Evolutionary conservation across 35 echinoderm and acorn worm genomes (phyloP).

Genomic region (Acanthaster planci): DNA sequence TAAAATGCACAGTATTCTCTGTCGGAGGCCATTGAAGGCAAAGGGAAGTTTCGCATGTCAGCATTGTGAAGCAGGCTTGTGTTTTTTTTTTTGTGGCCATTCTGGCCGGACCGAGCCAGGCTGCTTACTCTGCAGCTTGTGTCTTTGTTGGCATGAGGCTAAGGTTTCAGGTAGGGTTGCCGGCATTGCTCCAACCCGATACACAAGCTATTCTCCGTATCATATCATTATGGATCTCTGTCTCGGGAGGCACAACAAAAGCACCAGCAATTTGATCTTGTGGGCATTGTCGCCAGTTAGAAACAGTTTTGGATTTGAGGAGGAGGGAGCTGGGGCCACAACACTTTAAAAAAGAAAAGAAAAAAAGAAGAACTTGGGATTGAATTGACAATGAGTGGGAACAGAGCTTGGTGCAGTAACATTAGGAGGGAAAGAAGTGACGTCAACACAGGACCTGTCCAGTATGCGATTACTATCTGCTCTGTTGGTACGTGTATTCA

Average conservation of each 20-base stretch:
- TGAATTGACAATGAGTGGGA: conserved; percentile 1
- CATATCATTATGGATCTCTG: neutral
- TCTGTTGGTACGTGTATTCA: too few relatives aligned
- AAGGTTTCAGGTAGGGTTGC: neutral
- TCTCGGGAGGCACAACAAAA: conserved; percentile 12
- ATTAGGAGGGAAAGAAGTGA: neutral
- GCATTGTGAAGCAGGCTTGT: conserved; percentile 6
- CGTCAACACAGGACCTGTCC: neutral
- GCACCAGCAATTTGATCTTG: conserved; percentile 11
- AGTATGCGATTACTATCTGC: too few relatives aligned
- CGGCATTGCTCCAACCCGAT: neutral
- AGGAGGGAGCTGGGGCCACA: neutral
- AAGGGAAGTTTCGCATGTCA: neutral
- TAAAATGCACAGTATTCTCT: neutral
- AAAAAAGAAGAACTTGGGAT: conserved; percentile 7
- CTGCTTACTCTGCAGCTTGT: conserved; percentile 17
- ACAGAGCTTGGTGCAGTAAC: neutral
- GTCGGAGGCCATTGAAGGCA: neutral
- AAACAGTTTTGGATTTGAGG: neutral
- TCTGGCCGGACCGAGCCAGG: neutral
- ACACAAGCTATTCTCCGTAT: neutral
- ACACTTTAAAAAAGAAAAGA: neutral
- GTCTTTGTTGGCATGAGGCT: conserved; percentile 1
- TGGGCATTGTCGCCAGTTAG: neutral
- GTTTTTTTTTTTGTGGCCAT: neutral